These are phyloP conservation scores for Pedicia rivosa DNA, from an alignment of 2,888 invertebrate genomes.

Conservation along the genomic window DNA sequence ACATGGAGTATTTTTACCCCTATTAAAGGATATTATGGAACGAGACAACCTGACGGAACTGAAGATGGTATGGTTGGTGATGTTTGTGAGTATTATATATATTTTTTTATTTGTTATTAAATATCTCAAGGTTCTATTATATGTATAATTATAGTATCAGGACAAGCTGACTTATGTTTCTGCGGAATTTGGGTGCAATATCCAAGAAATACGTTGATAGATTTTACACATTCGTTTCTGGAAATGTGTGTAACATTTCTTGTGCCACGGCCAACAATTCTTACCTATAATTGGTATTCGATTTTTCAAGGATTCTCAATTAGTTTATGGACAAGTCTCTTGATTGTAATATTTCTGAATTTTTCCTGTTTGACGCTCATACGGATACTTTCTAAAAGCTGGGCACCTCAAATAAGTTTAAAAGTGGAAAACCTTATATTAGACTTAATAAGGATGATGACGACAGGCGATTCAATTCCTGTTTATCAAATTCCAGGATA, in stretches of 20 bases:
- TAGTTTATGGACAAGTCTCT: not conserved
- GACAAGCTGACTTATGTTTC: conserved; percentile 1
- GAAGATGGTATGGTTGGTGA: conserved; percentile 3
- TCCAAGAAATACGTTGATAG: conserved; percentile 2
- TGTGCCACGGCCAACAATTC: not conserved
- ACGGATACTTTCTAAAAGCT: not conserved
- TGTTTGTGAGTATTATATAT: conserved; percentile 1
- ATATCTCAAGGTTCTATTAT: not conserved
- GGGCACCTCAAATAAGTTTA: not conserved
- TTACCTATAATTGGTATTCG: conserved; percentile 4
- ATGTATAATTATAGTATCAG: not conserved
- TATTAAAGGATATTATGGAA: not conserved
- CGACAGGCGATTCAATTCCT: not conserved
- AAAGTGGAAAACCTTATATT: not conserved
- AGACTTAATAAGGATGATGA: not conserved
- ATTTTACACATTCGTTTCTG: conserved; percentile 2
- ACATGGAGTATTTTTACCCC: conserved; percentile 3
- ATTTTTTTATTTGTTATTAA: not conserved
- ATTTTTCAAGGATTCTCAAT: conserved; percentile 1
- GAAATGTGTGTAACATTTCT: conserved; percentile 4
- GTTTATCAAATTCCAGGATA: not conserved
- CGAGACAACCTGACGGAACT: not conserved
- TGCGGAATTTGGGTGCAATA: conserved; percentile 4
- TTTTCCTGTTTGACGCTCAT: too few species aligned
- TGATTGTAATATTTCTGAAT: not conserved